These are phyloP conservation scores for Sciaenops ocellatus DNA, from an alignment of 2,797 vertebrate genomes.

Conservation along the genomic window DNA sequence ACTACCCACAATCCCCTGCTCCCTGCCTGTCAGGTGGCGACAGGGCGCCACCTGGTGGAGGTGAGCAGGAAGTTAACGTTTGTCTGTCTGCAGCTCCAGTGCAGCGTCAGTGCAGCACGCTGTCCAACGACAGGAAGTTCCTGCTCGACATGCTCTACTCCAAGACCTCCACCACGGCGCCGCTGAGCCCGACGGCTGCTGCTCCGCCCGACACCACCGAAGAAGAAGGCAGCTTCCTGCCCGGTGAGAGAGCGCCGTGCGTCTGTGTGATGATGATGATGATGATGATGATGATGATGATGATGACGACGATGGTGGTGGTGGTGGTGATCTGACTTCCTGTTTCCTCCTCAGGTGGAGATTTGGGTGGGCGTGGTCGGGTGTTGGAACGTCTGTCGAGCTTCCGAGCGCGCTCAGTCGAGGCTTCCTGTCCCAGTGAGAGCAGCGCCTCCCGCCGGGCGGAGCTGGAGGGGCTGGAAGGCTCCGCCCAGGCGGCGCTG, in stretches of 20 bases:
- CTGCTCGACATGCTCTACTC: constrained; percentile 88
- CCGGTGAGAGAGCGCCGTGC: constrained; percentile 21
- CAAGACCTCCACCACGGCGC: constrained; percentile 54
- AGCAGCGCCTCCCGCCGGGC: constrained; percentile 74
- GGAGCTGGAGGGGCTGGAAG: constrained; percentile 78
- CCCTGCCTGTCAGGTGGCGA: background rate
- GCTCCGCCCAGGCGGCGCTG: constrained; percentile 72
- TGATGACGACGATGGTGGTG: no score
- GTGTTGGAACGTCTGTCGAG: constrained; percentile 65
- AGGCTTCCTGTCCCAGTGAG: constrained; percentile 24
- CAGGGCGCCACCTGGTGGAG: background rate
- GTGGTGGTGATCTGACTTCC: background rate
- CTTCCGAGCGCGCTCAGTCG: constrained; percentile 53
- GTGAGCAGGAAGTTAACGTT: background rate
- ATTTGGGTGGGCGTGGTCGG: constrained; percentile 24
- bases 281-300: no score
- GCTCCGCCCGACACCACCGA: constrained; percentile 7
- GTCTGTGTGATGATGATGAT: no score
- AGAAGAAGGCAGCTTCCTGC: constrained; percentile 27
- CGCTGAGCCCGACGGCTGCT: constrained; percentile 41
- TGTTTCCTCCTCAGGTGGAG: constrained; percentile 33
- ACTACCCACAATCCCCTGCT: constrained; percentile 29
- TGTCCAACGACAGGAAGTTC: constrained; percentile 85
- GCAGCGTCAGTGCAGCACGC: constrained; percentile 72
- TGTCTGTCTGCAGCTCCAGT: background rate